Percentiles rank a stretch among this genome's conserved stretches.
These are phyloP conservation scores for Drosophila albomicans DNA, from an alignment of 1,140 invertebrate genomes.

Conservation along the genomic window DNA sequence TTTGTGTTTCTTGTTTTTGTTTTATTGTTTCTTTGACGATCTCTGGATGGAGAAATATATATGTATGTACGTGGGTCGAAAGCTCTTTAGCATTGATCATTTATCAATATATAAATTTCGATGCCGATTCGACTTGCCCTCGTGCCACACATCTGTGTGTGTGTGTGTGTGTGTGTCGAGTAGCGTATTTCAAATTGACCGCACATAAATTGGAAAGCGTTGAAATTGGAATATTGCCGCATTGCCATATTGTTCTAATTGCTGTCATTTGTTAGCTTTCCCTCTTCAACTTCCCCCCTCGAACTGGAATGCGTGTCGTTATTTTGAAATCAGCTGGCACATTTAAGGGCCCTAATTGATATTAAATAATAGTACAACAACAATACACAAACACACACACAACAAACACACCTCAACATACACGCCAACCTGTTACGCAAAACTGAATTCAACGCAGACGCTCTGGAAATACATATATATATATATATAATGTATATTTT, in stretches of 20 bases:
- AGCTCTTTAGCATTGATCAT: slow-evolving; percentile 63
- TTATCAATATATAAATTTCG: slow-evolving; percentile 69
- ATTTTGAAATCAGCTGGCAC: slow-evolving; percentile 77
- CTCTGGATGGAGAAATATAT: slow-evolving; percentile 17
- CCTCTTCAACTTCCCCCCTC: background rate
- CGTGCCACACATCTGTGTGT: slow-evolving; percentile 54
- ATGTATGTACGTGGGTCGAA: slow-evolving; percentile 14
- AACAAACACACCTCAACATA: slow-evolving; percentile 7
- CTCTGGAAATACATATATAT: slow-evolving; percentile 21
- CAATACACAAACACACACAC: slow-evolving; percentile 9
- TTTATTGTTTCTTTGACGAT: background rate
- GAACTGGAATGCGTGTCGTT: slow-evolving; percentile 77
- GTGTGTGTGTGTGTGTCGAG: slow-evolving; percentile 16
- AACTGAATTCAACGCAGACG: slow-evolving; percentile 22
- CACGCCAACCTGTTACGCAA: slow-evolving; percentile 68
- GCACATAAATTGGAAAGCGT: slow-evolving; percentile 65
- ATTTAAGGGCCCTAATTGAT: slow-evolving; percentile 69
- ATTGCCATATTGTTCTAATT: slow-evolving; percentile 81
- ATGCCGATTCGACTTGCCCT: slow-evolving; percentile 50
- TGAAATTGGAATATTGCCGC: slow-evolving; percentile 67
- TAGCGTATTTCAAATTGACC: slow-evolving; percentile 30
- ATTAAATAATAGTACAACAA: slow-evolving; percentile 72
- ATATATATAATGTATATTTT: slow-evolving; percentile 20
- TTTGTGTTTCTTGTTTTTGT: background rate
- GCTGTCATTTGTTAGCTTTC: slow-evolving; percentile 71